A percentile compares a stretch with the other conserved stretches of the same genome.
Conservation (phyloP, 2,888 invertebrate genomes). For the Antitype chi region DNA sequence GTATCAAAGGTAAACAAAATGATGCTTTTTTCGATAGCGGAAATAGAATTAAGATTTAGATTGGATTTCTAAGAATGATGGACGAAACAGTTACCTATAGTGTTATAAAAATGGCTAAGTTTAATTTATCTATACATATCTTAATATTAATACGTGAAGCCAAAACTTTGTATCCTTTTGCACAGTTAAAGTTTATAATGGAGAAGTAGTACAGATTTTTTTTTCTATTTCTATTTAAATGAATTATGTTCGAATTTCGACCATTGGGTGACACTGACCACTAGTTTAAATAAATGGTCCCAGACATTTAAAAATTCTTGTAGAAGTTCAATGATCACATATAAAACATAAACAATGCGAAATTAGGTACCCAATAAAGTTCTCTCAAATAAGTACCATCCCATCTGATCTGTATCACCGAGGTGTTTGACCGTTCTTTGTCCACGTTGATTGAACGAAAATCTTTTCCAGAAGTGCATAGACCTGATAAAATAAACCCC, state of each 20-base stretch:
- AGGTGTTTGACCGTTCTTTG: constrained; percentile 54
- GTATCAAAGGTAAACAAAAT: background rate
- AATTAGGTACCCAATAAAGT: constrained; percentile 21
- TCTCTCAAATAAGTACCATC: constrained; percentile 3
- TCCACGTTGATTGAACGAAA: constrained; percentile 44
- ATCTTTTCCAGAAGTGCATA: constrained; percentile 61
- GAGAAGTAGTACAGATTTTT: too few relatives aligned
- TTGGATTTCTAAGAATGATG: background rate
- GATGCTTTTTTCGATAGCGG: background rate
- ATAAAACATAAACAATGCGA: constrained; percentile 15
- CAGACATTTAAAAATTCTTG: background rate
- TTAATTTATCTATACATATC: too few relatives aligned
- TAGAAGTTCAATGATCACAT: constrained; percentile 17
- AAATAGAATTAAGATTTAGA: background rate
- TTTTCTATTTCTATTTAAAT: too few relatives aligned
- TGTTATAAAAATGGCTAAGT: too few relatives aligned
- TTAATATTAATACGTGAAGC: too few relatives aligned
- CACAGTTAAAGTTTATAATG: too few relatives aligned
- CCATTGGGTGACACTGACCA: too few relatives aligned
- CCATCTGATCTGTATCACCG: constrained; percentile 24
- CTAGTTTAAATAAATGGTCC: background rate
- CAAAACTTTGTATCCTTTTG: too few relatives aligned
- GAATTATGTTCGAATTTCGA: too few relatives aligned
- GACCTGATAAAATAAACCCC: constrained; percentile 42
- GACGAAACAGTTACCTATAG: background rate